Conservation (phyloP, 2,113 vertebrate genomes). For the Chiloscyllium plagiosum region DNA sequence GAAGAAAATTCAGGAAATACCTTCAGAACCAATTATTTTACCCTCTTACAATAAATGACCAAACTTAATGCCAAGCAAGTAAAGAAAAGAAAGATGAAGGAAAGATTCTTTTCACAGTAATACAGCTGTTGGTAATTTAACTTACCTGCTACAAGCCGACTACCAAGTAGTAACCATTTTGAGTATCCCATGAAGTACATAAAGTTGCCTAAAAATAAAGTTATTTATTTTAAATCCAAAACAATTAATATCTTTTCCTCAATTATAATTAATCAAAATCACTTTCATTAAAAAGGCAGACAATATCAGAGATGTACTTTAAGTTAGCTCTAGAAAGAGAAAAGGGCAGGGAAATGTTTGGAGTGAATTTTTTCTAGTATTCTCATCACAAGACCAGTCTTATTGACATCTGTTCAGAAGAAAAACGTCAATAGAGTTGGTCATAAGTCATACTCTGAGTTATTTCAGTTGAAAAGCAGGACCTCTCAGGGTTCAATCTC, state of each 20-base stretch:
- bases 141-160: conserved; percentile 71
- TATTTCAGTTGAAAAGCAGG: not conserved
- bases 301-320: not conserved
- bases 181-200: conserved; percentile 73
- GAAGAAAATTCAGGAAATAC: not conserved
- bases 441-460: not conserved
- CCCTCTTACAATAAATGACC: not conserved
- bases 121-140: not conserved
- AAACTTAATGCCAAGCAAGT: not conserved
- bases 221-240: not conserved
- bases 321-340: not conserved
- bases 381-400: not conserved
- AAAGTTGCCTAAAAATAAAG: conserved; percentile 62
- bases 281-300: not conserved
- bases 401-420: not conserved
- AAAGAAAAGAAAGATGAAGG: not conserved
- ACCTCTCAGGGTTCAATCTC: too few relatives aligned
- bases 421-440: not conserved
- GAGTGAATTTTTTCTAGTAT: not conserved
- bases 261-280: not conserved
- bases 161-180: conserved; percentile 70
- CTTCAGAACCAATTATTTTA: not conserved
- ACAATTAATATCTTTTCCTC: not conserved
- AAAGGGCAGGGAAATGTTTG: not conserved
- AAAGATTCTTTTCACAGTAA: not conserved